These are phyloP conservation scores for Phainopepla nitens DNA, from an alignment of 2,113 vertebrate species.

Conservation along the genomic window DNA sequence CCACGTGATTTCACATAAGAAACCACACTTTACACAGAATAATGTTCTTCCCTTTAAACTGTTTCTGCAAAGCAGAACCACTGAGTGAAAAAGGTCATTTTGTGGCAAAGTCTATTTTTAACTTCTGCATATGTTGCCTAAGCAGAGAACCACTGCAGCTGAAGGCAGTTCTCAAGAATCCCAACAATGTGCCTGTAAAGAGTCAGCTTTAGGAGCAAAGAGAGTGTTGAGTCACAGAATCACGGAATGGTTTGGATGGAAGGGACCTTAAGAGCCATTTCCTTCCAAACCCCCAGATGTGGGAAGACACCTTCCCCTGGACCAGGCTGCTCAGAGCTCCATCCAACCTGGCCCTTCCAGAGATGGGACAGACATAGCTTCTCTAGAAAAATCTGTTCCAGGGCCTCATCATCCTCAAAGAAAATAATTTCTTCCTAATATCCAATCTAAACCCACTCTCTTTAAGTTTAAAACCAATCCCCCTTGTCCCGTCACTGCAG, in stretches of 20 bases:
- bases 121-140: neutral
- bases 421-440: neutral
- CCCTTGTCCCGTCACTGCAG: neutral
- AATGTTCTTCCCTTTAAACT: neutral
- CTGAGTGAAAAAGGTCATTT: neutral
- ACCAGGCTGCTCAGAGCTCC: neutral
- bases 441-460: neutral
- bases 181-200: accelerated
- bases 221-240: neutral
- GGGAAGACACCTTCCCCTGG: neutral
- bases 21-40: neutral
- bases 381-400: neutral
- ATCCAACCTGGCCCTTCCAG: neutral
- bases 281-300: neutral
- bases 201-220: neutral
- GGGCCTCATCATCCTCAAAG: neutral
- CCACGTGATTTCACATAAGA: neutral
- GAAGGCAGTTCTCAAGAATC: neutral
- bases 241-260: neutral
- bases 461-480: neutral
- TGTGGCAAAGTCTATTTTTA: neutral
- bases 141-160: neutral
- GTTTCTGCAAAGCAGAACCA: neutral
- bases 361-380: neutral
- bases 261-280: neutral